These are phyloP conservation scores for Zootermopsis nevadensis DNA, from an alignment of 2,888 invertebrate species.

Conservation along the genomic window DNA sequence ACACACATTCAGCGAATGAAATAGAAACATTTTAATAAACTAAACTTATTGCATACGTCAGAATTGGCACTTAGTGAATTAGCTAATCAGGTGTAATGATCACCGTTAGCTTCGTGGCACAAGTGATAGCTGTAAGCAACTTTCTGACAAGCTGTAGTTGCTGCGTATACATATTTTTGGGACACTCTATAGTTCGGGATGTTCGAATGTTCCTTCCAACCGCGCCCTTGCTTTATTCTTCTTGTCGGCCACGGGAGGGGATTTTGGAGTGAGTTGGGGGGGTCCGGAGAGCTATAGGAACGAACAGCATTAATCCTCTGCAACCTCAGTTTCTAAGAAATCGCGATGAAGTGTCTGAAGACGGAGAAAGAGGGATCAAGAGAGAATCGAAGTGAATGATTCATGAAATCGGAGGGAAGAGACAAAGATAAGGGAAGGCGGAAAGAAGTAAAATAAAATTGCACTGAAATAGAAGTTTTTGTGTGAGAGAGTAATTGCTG, in stretches of 20 bases:
- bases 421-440: neutral
- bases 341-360: conserved; percentile 19
- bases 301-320: conserved; percentile 31
- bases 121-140: too few species aligned
- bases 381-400: neutral
- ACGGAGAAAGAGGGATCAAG: neutral
- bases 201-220: neutral
- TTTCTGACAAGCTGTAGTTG: too few species aligned
- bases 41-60: too few species aligned
- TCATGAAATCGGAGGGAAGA: neutral
- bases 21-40: too few species aligned
- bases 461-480: neutral
- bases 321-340: neutral
- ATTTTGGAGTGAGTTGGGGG: neutral
- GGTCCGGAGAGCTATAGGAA: neutral
- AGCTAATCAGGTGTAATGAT: too few species aligned
- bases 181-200: too few species aligned
- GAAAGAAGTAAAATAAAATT: neutral
- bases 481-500: neutral
- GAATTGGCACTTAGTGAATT: too few species aligned
- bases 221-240: neutral
- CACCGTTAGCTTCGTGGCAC: too few species aligned
- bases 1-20: too few species aligned
- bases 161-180: too few species aligned
- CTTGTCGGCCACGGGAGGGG: neutral